Evolutionary conservation across 2,888 invertebrate genomes (phyloP).

Genomic region (Temnothorax ravouxi): DNA sequence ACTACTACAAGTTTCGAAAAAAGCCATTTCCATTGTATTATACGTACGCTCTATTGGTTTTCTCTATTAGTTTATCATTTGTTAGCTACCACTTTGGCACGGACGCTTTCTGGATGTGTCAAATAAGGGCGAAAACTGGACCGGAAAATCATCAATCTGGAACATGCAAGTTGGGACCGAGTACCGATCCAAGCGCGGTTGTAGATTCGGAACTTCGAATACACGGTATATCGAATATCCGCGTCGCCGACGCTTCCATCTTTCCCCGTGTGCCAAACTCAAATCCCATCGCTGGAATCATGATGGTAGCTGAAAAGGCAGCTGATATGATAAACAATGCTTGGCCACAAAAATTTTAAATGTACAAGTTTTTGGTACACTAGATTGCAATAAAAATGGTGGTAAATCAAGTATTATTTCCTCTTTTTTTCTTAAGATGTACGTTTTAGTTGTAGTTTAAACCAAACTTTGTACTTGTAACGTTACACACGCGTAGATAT

Average conservation of each 20-base stretch:
- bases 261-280: conserved; percentile 90
- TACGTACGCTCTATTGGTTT: not conserved
- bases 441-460: too few relatives aligned
- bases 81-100: conserved; percentile 87
- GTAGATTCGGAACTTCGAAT: conserved; percentile 89
- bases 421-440: not conserved
- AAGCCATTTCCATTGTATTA: too few relatives aligned
- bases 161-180: conserved; percentile 88
- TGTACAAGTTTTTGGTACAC: not conserved
- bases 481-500: too few relatives aligned
- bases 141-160: conserved; percentile 91
- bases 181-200: conserved; percentile 87
- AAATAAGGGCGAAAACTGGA: conserved; percentile 88
- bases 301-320: conserved; percentile 92
- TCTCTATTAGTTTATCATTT: conserved; percentile 15
- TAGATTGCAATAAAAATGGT: not conserved
- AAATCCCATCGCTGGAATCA: conserved; percentile 90
- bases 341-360: conserved; percentile 83
- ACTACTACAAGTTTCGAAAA: too few relatives aligned
- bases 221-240: conserved; percentile 88
- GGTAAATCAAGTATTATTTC: not conserved
- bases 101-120: conserved; percentile 91
- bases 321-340: conserved; percentile 89
- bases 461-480: too few relatives aligned
- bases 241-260: conserved; percentile 91